Base-by-base conservation (phyloP, 2,888 invertebrate genomes). In the Teleogryllus oceanicus region DNA sequence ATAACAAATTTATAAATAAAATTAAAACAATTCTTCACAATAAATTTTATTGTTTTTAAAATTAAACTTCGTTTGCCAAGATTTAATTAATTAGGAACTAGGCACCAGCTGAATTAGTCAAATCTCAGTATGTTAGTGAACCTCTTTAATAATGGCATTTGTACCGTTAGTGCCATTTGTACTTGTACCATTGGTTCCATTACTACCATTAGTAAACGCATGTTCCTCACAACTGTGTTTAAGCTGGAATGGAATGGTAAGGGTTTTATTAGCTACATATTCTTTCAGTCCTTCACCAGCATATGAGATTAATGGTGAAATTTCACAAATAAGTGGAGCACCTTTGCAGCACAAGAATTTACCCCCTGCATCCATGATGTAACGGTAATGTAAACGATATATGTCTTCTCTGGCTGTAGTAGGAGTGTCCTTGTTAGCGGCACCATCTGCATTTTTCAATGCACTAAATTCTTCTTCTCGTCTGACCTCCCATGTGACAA, bases 381-480 rank as follows among this genome's bases (percentile, higher is more conserved):
- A 96, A 82, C 92, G 92, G 83, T 92, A 92, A 85, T 97, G 96
- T 49, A 96, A 89, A 62, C 89, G 88, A 82, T 94, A 90, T 13
- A 98, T 87, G 85, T 96, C 95, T 51, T 91, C 90, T 78, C 93
- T 89, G 2, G 96, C 94, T 0, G 98, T 97, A 0, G 92, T 92
- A 0, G 99, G 96, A 81, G 96, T 97, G 87, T 99, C 98, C 85
- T 96, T 94, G 74, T 94, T 94, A 1, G 91, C 94, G 0, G 92
- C 89, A 18, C 62, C 62, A 86, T 98, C 95, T 1, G 95, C 91
- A 87, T 99, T 99, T 86, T 99, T 99, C 83, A 99, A 88, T 0
- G 99, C 98, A 84, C 98, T 97, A 86, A 99, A 99, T 86, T 99
- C 99, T 81, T 95, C 94, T 83, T 95, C 93, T 77, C 99, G 91